Conservation (phyloP, 23 tunicate species). For the Ascidia mentula region DNA sequence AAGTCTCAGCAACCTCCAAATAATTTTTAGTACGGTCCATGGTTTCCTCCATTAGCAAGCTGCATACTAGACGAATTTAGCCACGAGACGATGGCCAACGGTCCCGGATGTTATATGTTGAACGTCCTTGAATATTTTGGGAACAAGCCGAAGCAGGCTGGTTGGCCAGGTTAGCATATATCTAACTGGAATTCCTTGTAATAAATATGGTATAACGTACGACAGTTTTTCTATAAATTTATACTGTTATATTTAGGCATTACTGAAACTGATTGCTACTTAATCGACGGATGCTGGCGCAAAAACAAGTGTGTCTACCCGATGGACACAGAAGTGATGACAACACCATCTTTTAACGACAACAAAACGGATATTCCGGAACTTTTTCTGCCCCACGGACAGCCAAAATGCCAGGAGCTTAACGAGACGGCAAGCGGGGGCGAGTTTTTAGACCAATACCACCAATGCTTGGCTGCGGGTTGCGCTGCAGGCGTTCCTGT, state of each 20-base stretch:
- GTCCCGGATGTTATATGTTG: conserved; percentile 53
- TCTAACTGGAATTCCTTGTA: too few relatives aligned
- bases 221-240: too few relatives aligned
- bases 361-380: neutral
- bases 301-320: conserved; percentile 62
- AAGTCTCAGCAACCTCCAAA: neutral
- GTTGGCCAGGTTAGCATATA: conserved; percentile 56
- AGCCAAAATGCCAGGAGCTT: conserved; percentile 53
- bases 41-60: neutral
- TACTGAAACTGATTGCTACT: conserved; percentile 50
- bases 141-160: conserved; percentile 49
- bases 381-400: conserved; percentile 26
- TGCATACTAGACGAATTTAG: neutral
- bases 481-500: conserved; percentile 43
- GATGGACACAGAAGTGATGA: conserved; percentile 12
- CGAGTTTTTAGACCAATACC: conserved; percentile 44
- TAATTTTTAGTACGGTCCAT: neutral
- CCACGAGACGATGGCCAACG: conserved; percentile 30
- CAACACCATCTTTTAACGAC: conserved; percentile 53
- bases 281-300: conserved; percentile 85
- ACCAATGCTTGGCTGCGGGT: conserved; percentile 62
- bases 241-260: conserved; percentile 39
- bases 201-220: too few relatives aligned
- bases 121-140: conserved; percentile 36
- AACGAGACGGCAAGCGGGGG: conserved; percentile 11